phyloP scores from a whole-genome alignment of 2,113 vertebrate genomes.

The Pseudonaja textilis region DNA sequence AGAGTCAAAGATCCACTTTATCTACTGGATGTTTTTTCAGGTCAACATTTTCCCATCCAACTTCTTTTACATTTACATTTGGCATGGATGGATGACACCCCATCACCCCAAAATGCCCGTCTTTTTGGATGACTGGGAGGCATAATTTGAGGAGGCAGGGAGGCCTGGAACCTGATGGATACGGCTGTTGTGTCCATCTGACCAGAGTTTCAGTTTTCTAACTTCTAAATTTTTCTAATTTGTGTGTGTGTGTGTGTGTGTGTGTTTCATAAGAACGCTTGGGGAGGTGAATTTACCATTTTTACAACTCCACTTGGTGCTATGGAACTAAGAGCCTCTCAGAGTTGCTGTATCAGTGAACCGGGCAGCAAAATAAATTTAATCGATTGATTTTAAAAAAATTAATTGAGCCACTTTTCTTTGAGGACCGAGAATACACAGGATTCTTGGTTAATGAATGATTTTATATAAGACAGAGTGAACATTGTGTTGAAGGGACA shows the following conservation, averaged over 20 bases:
- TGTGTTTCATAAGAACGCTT: background rate
- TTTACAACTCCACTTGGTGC: background rate
- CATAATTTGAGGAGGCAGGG: background rate
- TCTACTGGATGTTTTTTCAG: conserved; percentile 80
- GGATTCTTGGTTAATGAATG: background rate
- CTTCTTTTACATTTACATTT: background rate
- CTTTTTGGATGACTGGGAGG: background rate
- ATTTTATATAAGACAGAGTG: background rate
- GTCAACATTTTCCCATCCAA: conserved; percentile 55
- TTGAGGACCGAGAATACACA: background rate
- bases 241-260: background rate
- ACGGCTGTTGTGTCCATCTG: background rate
- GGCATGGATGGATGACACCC: background rate
- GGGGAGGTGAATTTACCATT: background rate
- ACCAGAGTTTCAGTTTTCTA: background rate
- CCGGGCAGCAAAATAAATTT: background rate
- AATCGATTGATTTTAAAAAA: background rate
- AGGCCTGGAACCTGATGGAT: background rate
- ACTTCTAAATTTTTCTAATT: no score
- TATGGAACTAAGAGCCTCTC: background rate
- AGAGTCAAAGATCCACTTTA: conserved; percentile 89
- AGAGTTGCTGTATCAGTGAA: background rate
- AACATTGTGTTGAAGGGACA: background rate
- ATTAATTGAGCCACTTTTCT: background rate
- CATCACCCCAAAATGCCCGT: background rate